Evolutionary conservation across 2,113 vertebrate genomes (phyloP).

Genomic region (Dromiciops gliroides): DNA sequence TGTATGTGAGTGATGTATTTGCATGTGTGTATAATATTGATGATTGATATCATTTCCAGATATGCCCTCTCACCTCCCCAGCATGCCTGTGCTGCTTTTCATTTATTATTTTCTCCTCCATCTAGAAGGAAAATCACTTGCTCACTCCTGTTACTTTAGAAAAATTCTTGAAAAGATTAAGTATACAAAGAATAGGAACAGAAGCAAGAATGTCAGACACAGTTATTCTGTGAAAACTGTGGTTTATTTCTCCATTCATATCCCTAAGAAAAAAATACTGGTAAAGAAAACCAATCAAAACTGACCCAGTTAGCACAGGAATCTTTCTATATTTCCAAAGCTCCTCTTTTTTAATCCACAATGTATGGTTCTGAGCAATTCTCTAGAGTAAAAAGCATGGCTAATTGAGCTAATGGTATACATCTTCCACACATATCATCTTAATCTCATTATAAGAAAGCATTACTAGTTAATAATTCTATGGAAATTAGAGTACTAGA

Average conservation of each 20-base stretch:
- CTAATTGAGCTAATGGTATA: neutral
- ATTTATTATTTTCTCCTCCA: neutral
- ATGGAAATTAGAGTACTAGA: neutral
- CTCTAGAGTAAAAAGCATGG: neutral
- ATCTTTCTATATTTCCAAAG: constrained; percentile 4
- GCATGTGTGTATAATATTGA: neutral
- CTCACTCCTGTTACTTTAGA: neutral
- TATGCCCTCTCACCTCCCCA: neutral
- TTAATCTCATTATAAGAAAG: constrained; percentile 31
- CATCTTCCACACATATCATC: neutral
- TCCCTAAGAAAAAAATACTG: neutral
- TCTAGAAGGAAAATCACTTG: neutral
- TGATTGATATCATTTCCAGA: neutral
- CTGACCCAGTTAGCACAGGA: neutral
- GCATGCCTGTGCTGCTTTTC: neutral
- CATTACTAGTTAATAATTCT: neutral
- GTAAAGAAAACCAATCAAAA: constrained; percentile 5
- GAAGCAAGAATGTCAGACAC: neutral
- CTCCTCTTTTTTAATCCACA: neutral
- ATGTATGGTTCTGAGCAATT: neutral
- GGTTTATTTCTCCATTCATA: neutral
- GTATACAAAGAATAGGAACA: neutral
- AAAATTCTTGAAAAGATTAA: constrained; percentile 1
- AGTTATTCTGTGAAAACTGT: neutral
- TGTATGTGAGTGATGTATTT: neutral